Evolutionary conservation across 2,113 vertebrate genomes (phyloP), one percentile per base, ranked within the genome.

Genomic region (Tachysurus fulvidraco): DNA sequence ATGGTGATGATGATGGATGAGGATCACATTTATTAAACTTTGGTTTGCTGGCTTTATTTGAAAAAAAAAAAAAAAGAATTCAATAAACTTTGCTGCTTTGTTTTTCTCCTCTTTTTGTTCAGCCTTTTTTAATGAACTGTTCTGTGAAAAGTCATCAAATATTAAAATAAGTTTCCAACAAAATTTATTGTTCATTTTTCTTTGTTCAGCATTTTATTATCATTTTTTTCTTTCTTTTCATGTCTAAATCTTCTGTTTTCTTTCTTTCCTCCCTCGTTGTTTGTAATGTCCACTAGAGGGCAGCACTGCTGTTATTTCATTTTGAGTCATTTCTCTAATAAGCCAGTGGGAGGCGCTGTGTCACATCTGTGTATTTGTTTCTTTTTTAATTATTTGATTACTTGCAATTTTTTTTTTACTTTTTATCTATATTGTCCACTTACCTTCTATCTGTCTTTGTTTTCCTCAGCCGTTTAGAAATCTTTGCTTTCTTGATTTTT

Each of bases 221-320:
- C 41, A 36, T 30, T 81, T 52, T n/a, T 36, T 59, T 36, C 2
- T 50, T 44, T 13, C 8, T 60, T 60, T 62, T 60, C 59, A 2
- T 25, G 19, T 60, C 21, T 23, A 3, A 65, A 23, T 25, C 62
- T 65, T 65, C 10, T 28, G 3, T 65, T 28, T 65, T 13, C 62
- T 13, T 3, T 28, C 62, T 13, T 64, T 23, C 17, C 25, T 41
- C 17, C 30, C 67, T 69, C 46, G 5, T 50, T 50, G 46, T 50
- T 57, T 19, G 19, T n/a, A 44, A 36, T 77, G 21, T 82, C 89
- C 92, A 86, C 85, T 36, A 92, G 92, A 85, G 86, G 74, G 83
- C 62, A 74, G 71, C 83, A 87, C 74, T 36, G 36, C 36, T 80
- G 86, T 28, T 62, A 23, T 8, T 62, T 25, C 25, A 67, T 83